Evolutionary conservation across 2,888 invertebrate species (phyloP).

Genomic region (Trissoscelio sp.): DNA sequence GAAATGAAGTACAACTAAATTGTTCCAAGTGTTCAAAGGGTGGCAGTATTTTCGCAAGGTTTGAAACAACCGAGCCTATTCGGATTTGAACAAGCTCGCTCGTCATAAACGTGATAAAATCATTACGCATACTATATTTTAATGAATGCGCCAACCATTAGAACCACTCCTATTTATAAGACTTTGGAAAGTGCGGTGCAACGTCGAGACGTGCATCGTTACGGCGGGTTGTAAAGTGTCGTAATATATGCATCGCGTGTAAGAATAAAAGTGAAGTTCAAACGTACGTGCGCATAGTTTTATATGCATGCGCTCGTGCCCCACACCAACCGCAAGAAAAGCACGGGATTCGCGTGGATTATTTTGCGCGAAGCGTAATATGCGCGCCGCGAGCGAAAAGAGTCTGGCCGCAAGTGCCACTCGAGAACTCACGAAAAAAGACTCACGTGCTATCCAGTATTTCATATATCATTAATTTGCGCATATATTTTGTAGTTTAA

Average conservation of each 20-base stretch:
- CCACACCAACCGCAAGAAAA: background rate
- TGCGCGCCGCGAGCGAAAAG: conserved; percentile 20
- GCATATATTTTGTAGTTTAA: conserved; percentile 28
- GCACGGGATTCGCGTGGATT: too few species aligned
- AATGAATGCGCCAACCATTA: conserved; percentile 48
- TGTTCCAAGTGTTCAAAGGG: background rate
- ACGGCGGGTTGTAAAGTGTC: conserved; percentile 40
- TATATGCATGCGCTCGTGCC: conserved; percentile 21
- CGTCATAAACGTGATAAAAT: conserved; percentile 46
- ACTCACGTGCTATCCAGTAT: conserved; percentile 36
- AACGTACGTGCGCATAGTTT: conserved; percentile 43
- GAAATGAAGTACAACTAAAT: too few species aligned
- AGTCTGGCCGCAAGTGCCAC: conserved; percentile 52
- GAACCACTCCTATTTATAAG: conserved; percentile 54
- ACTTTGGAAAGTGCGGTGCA: conserved; percentile 26
- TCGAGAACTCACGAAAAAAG: conserved; percentile 40
- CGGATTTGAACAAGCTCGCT: background rate
- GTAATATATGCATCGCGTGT: conserved; percentile 59
- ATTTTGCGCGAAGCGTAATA: conserved; percentile 37
- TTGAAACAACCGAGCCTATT: background rate
- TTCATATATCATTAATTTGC: conserved; percentile 50
- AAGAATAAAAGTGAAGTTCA: conserved; percentile 57
- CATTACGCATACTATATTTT: conserved; percentile 47
- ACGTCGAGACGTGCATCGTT: conserved; percentile 49
- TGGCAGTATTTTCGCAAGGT: background rate